phyloP scores from a whole-genome alignment of 2,888 invertebrate species.

The Heliconius aoede region DNA sequence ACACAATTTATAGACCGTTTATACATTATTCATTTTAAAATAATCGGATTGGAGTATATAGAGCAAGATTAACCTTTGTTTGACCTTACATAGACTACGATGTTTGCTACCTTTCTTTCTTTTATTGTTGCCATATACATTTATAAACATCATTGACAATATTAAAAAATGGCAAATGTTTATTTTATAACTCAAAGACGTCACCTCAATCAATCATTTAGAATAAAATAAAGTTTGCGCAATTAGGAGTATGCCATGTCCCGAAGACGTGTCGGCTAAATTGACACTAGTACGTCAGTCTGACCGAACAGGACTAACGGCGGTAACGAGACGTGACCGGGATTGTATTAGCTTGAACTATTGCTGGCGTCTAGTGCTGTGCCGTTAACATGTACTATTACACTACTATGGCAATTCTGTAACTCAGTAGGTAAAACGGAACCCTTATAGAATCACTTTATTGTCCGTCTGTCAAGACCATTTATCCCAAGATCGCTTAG shows the following conservation, averaged over 20 bases:
- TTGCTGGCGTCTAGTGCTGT: slow-evolving; percentile 49
- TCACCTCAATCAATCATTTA: not conserved
- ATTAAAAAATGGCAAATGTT: not conserved
- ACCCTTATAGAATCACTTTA: too few relatives aligned
- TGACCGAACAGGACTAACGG: slow-evolving; percentile 58
- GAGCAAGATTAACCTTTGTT: not conserved
- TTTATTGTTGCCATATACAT: too few relatives aligned
- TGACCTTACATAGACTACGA: not conserved
- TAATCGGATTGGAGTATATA: not conserved
- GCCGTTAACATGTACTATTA: slow-evolving; percentile 22
- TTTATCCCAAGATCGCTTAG: too few relatives aligned
- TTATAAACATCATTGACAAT: not conserved
- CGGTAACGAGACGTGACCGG: slow-evolving; percentile 71
- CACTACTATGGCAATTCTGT: too few relatives aligned
- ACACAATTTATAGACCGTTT: not conserved
- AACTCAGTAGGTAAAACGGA: too few relatives aligned
- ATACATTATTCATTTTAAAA: not conserved
- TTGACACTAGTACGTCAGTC: slow-evolving; percentile 47
- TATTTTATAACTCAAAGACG: not conserved
- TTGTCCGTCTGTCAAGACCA: too few relatives aligned
- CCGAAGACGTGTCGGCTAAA: slow-evolving; percentile 1
- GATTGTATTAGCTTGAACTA: slow-evolving; percentile 69
- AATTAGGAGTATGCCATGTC: not conserved
- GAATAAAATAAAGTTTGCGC: not conserved
- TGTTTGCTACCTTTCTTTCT: not conserved